Evolutionary conservation across 1,140 invertebrate species (phyloP), one percentile per base, ranked within the genome.

Genomic region (Eciton burchellii): DNA sequence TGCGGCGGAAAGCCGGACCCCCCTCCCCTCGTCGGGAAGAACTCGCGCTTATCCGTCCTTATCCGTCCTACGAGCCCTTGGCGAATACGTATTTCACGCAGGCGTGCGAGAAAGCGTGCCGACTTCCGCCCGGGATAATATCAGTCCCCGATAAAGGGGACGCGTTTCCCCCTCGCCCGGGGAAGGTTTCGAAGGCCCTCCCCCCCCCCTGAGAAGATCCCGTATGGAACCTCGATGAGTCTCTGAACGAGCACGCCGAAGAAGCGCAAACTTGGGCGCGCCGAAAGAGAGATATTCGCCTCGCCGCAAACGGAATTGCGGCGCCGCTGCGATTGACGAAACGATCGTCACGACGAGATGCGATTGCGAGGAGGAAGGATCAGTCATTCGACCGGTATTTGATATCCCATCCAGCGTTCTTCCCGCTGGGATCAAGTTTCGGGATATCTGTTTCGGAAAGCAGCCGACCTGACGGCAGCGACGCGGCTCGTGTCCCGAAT

Each of bases 61-160:
- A 45, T 16, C 26, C 24, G 16, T 56, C 63, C 3, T 45, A 26
- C n/a, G 26, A 56, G 74, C 63, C 62, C 41, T 68, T 68, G 63
- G n/a, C 21, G 16, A n/a, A 0, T 35, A 47, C 41, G 35, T 29
- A 5, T 6, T 14, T 19, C 24, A 56, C n/a, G 49, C 26, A 52
- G 12, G 45, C 35, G 60, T 45, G 62, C 19, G 49, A 14, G 57
- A 60, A 73, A n/a, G n/a, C n/a, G n/a, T 73, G 49, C 26, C 11
- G 62, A 83, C 81, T 79, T 87, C 85, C 84, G 66, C 52, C 73
- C 52, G 26, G 73, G 84, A 87, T 86, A 87, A 86, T 87, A 83
- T 87, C 84, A 54, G 54, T 14, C 45, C 35, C 81, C 73, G 81
- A 83, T 87, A 87, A 87, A 83, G 85, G 73, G 73, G 62, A 66